phyloP scores from a whole-genome alignment of 2,888 invertebrate species.

The Spodoptera picta region DNA sequence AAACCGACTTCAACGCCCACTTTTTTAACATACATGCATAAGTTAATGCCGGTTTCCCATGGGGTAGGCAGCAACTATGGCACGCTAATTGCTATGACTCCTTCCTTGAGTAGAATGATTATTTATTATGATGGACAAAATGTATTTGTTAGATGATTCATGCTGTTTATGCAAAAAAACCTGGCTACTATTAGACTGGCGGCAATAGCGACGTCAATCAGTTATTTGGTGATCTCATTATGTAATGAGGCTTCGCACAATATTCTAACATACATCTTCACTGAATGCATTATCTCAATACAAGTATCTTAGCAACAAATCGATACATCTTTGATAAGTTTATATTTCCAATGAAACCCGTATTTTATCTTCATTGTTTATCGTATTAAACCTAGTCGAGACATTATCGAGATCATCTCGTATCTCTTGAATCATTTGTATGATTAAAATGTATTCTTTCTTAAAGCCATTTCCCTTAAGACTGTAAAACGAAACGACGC shows the following conservation, averaged over 20 bases:
- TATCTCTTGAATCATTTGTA: constrained; percentile 36
- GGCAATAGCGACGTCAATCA: too few species aligned
- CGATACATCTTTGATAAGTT: constrained; percentile 26
- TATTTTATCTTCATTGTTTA: constrained; percentile 49
- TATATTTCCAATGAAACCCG: constrained; percentile 6
- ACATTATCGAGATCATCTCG: constrained; percentile 63
- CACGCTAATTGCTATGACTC: too few species aligned
- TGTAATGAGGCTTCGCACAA: neutral
- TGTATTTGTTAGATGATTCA: too few species aligned
- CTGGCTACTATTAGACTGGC: too few species aligned
- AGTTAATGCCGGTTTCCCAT: too few species aligned
- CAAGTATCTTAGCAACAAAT: constrained; percentile 6
- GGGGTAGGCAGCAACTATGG: too few species aligned
- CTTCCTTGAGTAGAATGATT: too few species aligned
- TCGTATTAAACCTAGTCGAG: constrained; percentile 54
- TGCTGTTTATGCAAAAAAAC: too few species aligned
- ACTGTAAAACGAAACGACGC: constrained; percentile 56
- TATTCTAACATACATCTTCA: neutral
- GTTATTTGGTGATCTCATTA: too few species aligned
- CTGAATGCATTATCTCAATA: constrained; percentile 22
- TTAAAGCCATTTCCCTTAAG: constrained; percentile 57
- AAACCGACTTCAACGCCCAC: too few species aligned
- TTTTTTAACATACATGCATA: too few species aligned
- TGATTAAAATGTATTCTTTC: constrained; percentile 36
- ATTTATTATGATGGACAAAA: too few species aligned